Percentiles rank a stretch among this genome's conserved stretches.
Conservation (phyloP, 2,113 vertebrate genomes). For the Sardina pilchardus region DNA sequence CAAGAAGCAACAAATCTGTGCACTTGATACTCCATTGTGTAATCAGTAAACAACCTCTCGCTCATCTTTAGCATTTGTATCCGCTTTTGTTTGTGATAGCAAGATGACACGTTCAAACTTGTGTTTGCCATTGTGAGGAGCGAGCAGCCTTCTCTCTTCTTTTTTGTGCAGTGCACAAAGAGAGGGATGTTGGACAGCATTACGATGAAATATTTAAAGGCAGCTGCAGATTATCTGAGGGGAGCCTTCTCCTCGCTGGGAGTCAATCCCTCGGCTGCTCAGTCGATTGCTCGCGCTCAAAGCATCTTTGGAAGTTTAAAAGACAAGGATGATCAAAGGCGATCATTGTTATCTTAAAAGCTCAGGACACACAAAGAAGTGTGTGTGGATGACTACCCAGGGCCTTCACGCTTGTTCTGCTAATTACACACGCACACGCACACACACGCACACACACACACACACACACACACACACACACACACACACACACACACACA, state of each 20-base stretch:
- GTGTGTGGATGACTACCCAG: slow-evolving; percentile 4
- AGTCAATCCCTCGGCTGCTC: not conserved
- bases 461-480: not conserved
- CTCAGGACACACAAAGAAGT: not conserved
- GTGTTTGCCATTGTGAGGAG: not conserved
- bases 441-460: not conserved
- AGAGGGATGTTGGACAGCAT: not conserved
- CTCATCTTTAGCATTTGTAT: not conserved
- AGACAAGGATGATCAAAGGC: not conserved
- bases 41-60: not conserved
- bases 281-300: not conserved
- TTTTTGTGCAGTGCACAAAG: not conserved
- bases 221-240: not conserved
- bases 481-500: too few relatives aligned
- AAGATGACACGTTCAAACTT: not conserved
- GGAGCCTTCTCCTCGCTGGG: not conserved
- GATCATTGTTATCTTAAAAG: not conserved
- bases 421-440: not conserved
- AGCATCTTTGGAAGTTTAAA: not conserved
- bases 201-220: not conserved
- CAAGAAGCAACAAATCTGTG: not conserved
- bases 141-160: not conserved
- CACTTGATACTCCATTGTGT: not conserved
- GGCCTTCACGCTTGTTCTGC: not conserved
- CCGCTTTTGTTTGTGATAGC: not conserved